These are phyloP conservation scores for Lasioglossum vierecki DNA, from an alignment of 2,888 invertebrate genomes.

Conservation along the genomic window DNA sequence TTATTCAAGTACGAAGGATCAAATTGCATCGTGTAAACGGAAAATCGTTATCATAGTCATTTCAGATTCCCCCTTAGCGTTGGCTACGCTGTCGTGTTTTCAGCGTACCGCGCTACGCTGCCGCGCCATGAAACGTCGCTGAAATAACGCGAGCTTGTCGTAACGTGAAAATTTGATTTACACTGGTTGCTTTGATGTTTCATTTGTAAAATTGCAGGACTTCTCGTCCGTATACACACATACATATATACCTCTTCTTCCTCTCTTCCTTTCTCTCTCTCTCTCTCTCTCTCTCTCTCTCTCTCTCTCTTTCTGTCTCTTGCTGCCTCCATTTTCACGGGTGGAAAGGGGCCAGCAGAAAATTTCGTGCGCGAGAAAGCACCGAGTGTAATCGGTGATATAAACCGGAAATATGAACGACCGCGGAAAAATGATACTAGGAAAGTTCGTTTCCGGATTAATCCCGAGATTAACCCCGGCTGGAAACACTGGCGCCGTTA, in stretches of 20 bases:
- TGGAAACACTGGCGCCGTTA: slow-evolving; percentile 61
- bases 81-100: not conserved
- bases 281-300: not conserved
- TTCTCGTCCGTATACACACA: not conserved
- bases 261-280: not conserved
- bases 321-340: not conserved
- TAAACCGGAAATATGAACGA: slow-evolving; percentile 58
- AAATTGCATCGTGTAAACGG: slow-evolving; percentile 40
- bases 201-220: not conserved
- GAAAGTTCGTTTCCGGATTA: slow-evolving; percentile 68
- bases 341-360: not conserved
- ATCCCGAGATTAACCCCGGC: slow-evolving; percentile 67
- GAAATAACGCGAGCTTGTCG: slow-evolving; percentile 5
- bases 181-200: not conserved
- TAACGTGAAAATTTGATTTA: slow-evolving; percentile 19
- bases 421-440: slow-evolving; percentile 51
- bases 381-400: slow-evolving; percentile 38
- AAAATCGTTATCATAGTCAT: slow-evolving; percentile 19
- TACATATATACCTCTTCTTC: too few species aligned
- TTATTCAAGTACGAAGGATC: slow-evolving; percentile 62
- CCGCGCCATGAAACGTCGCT: not conserved
- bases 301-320: not conserved
- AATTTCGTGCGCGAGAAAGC: not conserved
- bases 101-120: not conserved
- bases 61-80: slow-evolving; percentile 15